phyloP scores from a whole-genome alignment of 2,113 vertebrate species.

The Salvelinus namaycush region DNA sequence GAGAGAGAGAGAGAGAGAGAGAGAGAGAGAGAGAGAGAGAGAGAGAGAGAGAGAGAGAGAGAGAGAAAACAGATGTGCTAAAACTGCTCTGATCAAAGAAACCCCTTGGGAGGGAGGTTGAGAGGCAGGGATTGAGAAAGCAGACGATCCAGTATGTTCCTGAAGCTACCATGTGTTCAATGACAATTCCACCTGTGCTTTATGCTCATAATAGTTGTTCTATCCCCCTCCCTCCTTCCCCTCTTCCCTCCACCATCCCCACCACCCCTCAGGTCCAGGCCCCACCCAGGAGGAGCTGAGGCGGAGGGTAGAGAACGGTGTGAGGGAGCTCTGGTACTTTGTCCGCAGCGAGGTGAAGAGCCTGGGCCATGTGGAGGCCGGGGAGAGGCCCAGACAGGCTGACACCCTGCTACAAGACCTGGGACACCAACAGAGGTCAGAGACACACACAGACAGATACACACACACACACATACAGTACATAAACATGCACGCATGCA shows the following conservation, averaged over 20 bases:
- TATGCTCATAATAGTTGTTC: neutral
- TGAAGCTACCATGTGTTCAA: too few species aligned
- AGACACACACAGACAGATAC: too few species aligned
- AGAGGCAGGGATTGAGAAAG: neutral
- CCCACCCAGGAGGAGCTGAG: slow-evolving; percentile 92
- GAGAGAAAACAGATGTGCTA: too few species aligned
- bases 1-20: too few species aligned
- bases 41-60: too few species aligned
- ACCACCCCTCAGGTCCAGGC: slow-evolving; percentile 76
- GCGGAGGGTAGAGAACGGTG: slow-evolving; percentile 91
- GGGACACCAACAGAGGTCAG: slow-evolving; percentile 94
- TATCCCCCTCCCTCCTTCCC: neutral
- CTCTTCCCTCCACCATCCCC: neutral
- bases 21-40: too few species aligned
- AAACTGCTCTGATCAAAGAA: neutral
- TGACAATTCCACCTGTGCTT: too few species aligned
- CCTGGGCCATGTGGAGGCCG: slow-evolving; percentile 82
- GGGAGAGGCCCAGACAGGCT: slow-evolving; percentile 82
- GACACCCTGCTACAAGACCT: slow-evolving; percentile 91
- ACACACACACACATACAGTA: neutral
- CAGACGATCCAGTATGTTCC: too few species aligned
- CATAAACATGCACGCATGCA: neutral
- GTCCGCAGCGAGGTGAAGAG: slow-evolving; percentile 95
- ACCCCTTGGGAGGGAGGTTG: neutral
- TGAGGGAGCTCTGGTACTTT: slow-evolving; percentile 98